Base-by-base conservation (phyloP, 2,888 invertebrate species). In the Luffia ferchaultella region DNA sequence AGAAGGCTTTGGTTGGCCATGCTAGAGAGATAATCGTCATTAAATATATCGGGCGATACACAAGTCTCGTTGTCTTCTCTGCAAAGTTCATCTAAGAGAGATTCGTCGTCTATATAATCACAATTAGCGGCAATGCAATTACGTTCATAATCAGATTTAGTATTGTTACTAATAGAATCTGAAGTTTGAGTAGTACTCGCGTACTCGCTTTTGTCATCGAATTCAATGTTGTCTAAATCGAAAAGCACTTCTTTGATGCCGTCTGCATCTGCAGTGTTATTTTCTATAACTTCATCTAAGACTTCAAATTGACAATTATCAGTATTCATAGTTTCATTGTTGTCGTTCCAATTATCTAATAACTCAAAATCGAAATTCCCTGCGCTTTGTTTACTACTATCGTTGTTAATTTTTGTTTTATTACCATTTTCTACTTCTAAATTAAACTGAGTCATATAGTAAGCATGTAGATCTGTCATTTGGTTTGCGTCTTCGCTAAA, bases 401-500 rank as follows among this genome's bases (percentile, higher is more conserved):
- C 16, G 20, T 30, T 45, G 18, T 2, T 19, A 20, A 18, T 44
- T 50, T 67, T 70, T 53, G 60, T 67, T 50, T 63, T 65, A 51
- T 67, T 74, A n/a, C 73, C 68, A 54, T 79, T 79, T 57, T 85
- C 85, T 55, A 85, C 54, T 66, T 84, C 85, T 52, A 84, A 56
- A 66, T 83, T 85, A 46, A 85, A 85, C 55, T 84, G 80, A 20
- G 80, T 69, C 76, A 84, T 85, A 55, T 83, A 85, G 54, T 83
- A 85, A 2, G 80, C 77, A 54, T 85, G 85, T 53, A 85, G 62
- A 54, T 84, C 84, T 55, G 75, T 73, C 12, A 77, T 73, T 43
- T 62, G 73, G 16, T 76, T 75, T 51, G 62, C 73, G 63, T 61
- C 74, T 20, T 75, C 73, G 57, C 68, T 71, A 48, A 79, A 79